A percentile compares a stretch with the other conserved stretches of the same genome.
Evolutionary conservation across 2,113 vertebrate genomes (phyloP).

Genomic region (Ameiurus melas): DNA sequence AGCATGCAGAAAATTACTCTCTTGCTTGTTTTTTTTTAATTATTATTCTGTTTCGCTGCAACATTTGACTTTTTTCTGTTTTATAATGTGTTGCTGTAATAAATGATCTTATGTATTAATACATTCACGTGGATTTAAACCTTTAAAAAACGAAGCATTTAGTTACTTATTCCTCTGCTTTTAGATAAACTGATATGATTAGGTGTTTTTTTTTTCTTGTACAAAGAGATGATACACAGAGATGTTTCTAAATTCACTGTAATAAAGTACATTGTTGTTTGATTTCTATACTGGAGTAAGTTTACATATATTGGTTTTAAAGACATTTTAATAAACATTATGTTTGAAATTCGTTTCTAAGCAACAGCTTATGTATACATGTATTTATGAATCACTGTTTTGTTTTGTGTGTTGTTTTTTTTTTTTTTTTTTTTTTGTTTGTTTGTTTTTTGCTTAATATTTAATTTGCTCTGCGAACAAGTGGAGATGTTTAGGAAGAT

Average conservation of each 20-base stretch:
- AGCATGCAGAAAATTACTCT: background rate
- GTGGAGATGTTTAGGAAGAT: background rate
- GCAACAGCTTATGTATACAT: background rate
- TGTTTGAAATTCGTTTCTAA: background rate
- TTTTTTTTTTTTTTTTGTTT: no score
- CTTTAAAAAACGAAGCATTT: background rate
- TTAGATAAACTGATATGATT: background rate
- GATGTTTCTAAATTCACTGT: background rate
- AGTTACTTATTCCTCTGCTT: background rate
- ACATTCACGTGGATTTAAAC: background rate
- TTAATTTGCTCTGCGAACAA: background rate
- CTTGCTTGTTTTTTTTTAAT: background rate
- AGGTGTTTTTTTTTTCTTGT: background rate
- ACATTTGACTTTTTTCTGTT: background rate
- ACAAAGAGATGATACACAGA: background rate
- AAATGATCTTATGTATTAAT: background rate
- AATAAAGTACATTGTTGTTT: background rate
- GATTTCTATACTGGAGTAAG: background rate
- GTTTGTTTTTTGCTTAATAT: background rate
- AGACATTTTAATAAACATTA: background rate
- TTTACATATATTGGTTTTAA: background rate
- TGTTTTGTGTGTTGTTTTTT: no score
- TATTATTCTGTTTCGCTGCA: background rate
- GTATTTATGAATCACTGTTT: background rate
- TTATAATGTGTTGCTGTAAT: background rate